These are phyloP conservation scores for Aptenodytes patagonicus DNA, from an alignment of 2,113 vertebrate species.

Conservation along the genomic window DNA sequence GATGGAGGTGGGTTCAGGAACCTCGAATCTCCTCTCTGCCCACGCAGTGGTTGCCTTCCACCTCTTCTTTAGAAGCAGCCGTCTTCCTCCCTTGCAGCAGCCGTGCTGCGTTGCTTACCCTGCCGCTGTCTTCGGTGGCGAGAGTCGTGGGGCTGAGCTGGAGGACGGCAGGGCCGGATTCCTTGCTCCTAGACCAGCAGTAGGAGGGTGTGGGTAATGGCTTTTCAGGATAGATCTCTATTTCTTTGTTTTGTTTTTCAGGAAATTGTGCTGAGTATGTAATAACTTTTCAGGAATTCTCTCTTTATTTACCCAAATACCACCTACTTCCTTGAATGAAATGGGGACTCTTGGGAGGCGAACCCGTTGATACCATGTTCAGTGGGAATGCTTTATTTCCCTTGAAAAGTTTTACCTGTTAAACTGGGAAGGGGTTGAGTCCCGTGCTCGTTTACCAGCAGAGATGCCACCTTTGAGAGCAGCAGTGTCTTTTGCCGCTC, in stretches of 20 bases:
- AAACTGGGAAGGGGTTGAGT: not conserved
- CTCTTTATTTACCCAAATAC: not conserved
- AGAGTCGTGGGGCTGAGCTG: not conserved
- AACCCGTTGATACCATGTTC: fast-evolving
- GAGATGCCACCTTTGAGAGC: not conserved
- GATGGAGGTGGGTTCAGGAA: not conserved
- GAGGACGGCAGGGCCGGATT: not conserved
- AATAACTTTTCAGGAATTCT: conserved; percentile 34
- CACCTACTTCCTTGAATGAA: not conserved
- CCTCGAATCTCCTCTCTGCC: not conserved
- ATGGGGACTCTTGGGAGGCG: not conserved
- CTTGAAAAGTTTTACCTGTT: not conserved
- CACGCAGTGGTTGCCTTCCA: not conserved
- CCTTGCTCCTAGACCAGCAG: not conserved
- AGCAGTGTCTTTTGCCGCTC: not conserved
- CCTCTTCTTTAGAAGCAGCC: not conserved
- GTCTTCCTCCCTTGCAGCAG: not conserved
- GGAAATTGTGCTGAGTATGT: not conserved
- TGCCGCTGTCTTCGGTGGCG: fast-evolving
- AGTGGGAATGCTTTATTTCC: not conserved
- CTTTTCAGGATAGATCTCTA: not conserved
- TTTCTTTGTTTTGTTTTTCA: not conserved
- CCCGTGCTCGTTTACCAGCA: not conserved
- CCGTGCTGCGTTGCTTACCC: not conserved
- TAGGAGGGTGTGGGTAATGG: not conserved